phyloP scores from a whole-genome alignment of 1,140 invertebrate genomes.

The Chrysomallon squamiferum region DNA sequence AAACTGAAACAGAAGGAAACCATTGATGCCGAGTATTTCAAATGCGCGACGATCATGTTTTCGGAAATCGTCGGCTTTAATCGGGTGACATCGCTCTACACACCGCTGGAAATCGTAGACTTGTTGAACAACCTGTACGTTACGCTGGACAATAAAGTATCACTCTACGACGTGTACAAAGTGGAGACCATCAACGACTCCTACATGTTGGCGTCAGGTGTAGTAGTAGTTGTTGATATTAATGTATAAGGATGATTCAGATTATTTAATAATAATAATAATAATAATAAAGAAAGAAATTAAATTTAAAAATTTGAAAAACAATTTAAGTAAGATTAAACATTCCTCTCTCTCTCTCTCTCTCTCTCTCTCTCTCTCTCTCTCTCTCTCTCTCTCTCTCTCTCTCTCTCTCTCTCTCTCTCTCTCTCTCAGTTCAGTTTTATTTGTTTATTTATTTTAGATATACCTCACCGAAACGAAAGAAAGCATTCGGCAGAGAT shows the following conservation, averaged over 20 bases:
- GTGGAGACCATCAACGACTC: slow-evolving; percentile 47
- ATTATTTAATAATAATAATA: too few species aligned
- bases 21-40: slow-evolving; percentile 37
- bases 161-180: slow-evolving; percentile 44
- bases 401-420: too few species aligned
- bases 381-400: too few species aligned
- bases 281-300: neutral
- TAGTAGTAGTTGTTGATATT: too few species aligned
- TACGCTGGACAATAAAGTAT: slow-evolving; percentile 33
- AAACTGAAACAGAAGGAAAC: slow-evolving; percentile 18
- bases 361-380: too few species aligned
- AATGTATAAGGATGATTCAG: too few species aligned
- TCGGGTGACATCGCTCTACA: slow-evolving; percentile 21
- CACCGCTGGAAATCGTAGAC: slow-evolving; percentile 34
- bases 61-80: slow-evolving; percentile 47
- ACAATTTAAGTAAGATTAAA: neutral
- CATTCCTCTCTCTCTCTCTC: neutral
- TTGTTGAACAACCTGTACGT: slow-evolving; percentile 32
- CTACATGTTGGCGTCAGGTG: slow-evolving; percentile 48
- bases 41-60: slow-evolving; percentile 60
- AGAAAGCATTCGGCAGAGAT: slow-evolving; percentile 72
- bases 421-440: too few species aligned
- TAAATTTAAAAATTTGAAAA: neutral
- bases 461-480: slow-evolving; percentile 78
- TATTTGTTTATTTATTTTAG: too few species aligned